These are phyloP conservation scores for Cepphus grylle DNA, from an alignment of 2,113 vertebrate genomes.

Conservation along the genomic window DNA sequence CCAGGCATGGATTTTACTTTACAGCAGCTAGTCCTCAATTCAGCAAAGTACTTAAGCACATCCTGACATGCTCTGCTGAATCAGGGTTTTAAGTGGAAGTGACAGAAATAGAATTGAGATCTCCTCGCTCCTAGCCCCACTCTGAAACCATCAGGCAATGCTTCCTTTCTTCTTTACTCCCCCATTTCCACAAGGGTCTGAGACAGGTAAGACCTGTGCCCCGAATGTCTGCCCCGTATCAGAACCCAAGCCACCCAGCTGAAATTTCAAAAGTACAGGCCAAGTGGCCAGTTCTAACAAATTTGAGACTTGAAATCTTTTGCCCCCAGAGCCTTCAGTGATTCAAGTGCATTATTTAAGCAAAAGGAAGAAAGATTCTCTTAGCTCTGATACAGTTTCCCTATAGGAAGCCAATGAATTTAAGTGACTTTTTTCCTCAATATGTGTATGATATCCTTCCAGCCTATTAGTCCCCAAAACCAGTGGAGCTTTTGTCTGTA, in stretches of 20 bases:
- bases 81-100: constrained; percentile 33
- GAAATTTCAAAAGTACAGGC: neutral
- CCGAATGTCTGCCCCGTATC: neutral
- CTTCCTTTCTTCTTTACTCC: neutral
- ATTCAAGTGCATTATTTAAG: neutral
- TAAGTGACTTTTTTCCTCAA: neutral
- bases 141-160: neutral
- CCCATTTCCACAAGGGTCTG: neutral
- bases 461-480: neutral
- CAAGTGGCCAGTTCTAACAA: neutral
- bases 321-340: fast-evolving
- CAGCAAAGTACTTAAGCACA: constrained; percentile 40
- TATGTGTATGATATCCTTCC: neutral
- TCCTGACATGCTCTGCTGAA: constrained; percentile 19
- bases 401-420: neutral
- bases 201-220: neutral
- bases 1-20: constrained; percentile 1
- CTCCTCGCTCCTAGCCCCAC: neutral
- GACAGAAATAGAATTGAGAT: constrained; percentile 23
- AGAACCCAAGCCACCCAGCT: neutral
- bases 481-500: neutral
- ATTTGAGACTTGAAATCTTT: neutral
- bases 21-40: neutral
- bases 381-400: neutral
- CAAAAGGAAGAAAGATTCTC: neutral